Percentiles rank a stretch among this genome's conserved stretches.
phyloP scores from a whole-genome alignment of 1,140 invertebrate genomes.

The Laupala kohalensis region DNA sequence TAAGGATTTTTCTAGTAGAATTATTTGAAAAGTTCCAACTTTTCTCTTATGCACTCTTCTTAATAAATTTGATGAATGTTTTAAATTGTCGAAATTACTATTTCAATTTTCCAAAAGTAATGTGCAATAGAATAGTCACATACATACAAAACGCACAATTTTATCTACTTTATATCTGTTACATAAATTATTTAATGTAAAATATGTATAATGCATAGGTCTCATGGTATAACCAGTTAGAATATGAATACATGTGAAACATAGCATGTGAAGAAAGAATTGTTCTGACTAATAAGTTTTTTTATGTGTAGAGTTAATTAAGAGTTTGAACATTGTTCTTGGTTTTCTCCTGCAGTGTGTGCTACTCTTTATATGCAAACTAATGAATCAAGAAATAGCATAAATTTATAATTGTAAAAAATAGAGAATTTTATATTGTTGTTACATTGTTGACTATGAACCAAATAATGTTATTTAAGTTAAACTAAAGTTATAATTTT shows the following conservation, averaged over 20 bases:
- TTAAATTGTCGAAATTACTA: neutral
- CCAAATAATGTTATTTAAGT: neutral
- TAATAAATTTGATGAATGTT: neutral
- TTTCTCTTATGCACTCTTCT: neutral
- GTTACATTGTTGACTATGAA: neutral
- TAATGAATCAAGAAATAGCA: neutral
- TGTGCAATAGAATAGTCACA: slow-evolving; percentile 11
- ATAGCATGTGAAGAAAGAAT: neutral
- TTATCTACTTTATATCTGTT: slow-evolving; percentile 7
- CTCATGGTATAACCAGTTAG: neutral
- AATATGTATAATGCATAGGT: neutral
- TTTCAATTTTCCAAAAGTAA: slow-evolving; percentile 3
- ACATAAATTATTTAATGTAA: slow-evolving; percentile 3
- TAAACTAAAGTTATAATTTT: neutral
- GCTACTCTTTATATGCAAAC: neutral
- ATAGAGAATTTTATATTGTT: neutral
- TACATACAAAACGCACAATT: slow-evolving; percentile 11
- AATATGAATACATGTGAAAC: slow-evolving; percentile 1
- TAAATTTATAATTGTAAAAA: neutral
- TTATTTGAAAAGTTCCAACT: neutral
- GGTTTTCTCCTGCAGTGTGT: neutral
- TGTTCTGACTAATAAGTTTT: slow-evolving; percentile 2
- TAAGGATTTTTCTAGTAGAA: neutral
- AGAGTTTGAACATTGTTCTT: neutral
- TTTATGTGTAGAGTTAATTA: neutral